Base-by-base conservation (phyloP, 1,140 invertebrate genomes). In the Gyrodactylus salaris region DNA sequence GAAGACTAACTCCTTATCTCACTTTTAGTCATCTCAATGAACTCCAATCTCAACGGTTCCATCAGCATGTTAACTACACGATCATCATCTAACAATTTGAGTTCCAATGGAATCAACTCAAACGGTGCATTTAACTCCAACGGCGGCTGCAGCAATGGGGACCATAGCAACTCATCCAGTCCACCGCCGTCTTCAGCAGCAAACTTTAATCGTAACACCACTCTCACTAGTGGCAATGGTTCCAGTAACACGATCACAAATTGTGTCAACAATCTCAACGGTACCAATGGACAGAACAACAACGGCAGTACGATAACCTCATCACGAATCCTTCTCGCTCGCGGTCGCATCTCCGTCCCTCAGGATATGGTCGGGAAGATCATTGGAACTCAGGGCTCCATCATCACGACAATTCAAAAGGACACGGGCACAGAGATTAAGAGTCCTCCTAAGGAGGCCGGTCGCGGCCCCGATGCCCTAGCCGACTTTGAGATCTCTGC, bases 331-430 rank as follows among this genome's bases (percentile, higher is more conserved):
- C 34, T 54, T 16, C 34, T 54, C n/a, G 34, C 34, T 54, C 34
- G 34, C n/a, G 34, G 34, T 16, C 34, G 34, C n/a, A 54, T 54
- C n/a, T 54, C 23, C 16, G 20, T 24, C 26, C 25, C 2, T 22
- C 23, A 71, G 24, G 25, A 24, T 24, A 71, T 71, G 7, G 70
- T 71, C n/a, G 70, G 70, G 2, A 7, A 25, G 26, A 71, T 71
- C 70, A 71, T 71, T 71, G 70, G 70, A 21, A 71, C 70, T 25
- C 70, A 71, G 26, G 70, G 70, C 1, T 71, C 70, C 1, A 71
- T 71, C 25, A 71, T 71, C 7, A 71, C 70, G 7, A 71, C 70
- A 1, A 71, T 71, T 24, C 70, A 71, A 71, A 71, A 25, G 26
- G 70, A 71, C n/a, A 71, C 70, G 1, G 70, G 70, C 20, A 71